A percentile compares a stretch with the other conserved stretches of the same genome.
Evolutionary conservation across 2,113 vertebrate species (phyloP).

Genomic region (Ictidomys tridecemlineatus): DNA sequence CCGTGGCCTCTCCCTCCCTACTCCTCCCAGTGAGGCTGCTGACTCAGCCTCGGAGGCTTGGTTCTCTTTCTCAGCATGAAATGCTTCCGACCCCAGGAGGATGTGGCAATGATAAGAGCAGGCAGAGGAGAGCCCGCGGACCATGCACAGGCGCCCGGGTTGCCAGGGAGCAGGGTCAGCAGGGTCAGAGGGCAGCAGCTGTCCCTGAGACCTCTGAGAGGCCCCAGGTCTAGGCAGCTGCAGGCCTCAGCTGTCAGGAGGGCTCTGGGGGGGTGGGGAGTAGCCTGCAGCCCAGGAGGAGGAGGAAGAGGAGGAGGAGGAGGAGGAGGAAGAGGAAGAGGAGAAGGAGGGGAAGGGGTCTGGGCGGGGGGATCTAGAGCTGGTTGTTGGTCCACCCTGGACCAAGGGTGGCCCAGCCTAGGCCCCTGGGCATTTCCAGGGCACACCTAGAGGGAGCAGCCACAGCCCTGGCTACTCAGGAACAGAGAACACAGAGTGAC

Average conservation of each 20-base stretch:
- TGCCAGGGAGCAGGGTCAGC: conserved; percentile 34
- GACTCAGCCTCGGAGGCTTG: background rate
- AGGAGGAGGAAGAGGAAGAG: too few species aligned
- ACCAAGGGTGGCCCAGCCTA: background rate
- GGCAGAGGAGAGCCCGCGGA: background rate
- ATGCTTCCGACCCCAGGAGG: background rate
- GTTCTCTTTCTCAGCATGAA: background rate
- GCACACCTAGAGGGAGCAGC: background rate
- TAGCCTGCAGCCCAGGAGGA: background rate
- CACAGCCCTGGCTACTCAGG: background rate
- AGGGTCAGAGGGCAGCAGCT: conserved; percentile 61
- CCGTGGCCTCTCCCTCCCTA: background rate
- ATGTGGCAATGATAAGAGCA: background rate
- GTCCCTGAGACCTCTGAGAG: conserved; percentile 19
- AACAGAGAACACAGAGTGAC: background rate
- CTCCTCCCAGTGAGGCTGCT: background rate
- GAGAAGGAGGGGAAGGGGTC: too few species aligned
- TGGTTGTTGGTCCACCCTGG: background rate
- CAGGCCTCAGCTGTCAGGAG: conserved; percentile 66
- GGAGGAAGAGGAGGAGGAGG: background rate
- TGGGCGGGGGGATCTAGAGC: background rate
- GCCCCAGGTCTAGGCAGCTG: conserved; percentile 52
- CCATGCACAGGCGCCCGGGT: background rate
- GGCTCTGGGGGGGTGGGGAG: background rate
- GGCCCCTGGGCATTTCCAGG: background rate